These are phyloP conservation scores for Pedionomus torquatus DNA, from an alignment of 2,113 vertebrate species.

Conservation along the genomic window DNA sequence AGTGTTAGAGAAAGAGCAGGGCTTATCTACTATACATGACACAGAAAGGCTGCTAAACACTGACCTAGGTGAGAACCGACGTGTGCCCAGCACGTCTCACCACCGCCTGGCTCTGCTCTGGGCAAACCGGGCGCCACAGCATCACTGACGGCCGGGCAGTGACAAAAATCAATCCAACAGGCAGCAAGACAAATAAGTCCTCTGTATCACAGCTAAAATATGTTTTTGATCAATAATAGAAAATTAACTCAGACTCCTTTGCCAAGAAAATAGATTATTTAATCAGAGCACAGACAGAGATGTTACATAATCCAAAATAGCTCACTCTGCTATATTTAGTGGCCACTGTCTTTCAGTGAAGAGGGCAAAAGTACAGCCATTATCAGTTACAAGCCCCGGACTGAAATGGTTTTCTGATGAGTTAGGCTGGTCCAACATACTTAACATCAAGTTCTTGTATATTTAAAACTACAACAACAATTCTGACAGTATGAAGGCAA, in stretches of 20 bases:
- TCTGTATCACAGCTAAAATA: constrained; percentile 48
- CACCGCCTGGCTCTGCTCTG: not conserved
- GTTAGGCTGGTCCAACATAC: not conserved
- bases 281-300: constrained; percentile 41
- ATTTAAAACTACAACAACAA: constrained; percentile 7
- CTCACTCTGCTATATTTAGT: constrained; percentile 20
- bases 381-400: not conserved
- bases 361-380: constrained; percentile 33
- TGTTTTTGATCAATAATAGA: constrained; percentile 52
- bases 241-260: constrained; percentile 44
- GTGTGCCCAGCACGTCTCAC: not conserved
- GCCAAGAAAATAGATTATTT: constrained; percentile 64
- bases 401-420: constrained; percentile 30
- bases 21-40: not conserved
- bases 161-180: constrained; percentile 60
- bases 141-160: not conserved
- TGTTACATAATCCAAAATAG: constrained; percentile 36
- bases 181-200: constrained; percentile 52
- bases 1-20: not conserved
- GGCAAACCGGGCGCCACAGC: rapidly evolving
- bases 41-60: not conserved
- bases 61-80: not conserved
- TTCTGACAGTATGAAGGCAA: not conserved
- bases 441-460: not conserved
- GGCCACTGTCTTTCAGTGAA: not conserved